Conservation (phyloP, 2,113 vertebrate genomes). For the Eidolon helvum region DNA sequence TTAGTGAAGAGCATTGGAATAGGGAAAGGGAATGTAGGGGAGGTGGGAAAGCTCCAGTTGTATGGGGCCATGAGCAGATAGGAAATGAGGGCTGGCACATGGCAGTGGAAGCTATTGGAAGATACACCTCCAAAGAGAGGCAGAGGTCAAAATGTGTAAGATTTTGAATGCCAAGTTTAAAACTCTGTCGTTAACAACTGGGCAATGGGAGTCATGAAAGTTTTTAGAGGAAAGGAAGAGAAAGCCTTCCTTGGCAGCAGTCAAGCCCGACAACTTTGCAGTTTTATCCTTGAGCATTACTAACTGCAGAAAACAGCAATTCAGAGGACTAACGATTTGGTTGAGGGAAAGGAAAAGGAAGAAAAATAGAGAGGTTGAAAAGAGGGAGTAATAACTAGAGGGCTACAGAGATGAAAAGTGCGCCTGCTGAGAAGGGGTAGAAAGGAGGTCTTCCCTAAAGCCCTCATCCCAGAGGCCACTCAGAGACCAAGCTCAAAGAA, state of each 20-base stretch:
- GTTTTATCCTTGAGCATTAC: not conserved
- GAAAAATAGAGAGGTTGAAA: not conserved
- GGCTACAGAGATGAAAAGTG: not conserved
- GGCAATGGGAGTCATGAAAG: not conserved
- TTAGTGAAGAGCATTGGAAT: not conserved
- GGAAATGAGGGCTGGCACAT: not conserved
- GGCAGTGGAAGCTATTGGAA: not conserved
- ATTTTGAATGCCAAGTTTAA: conserved; percentile 8
- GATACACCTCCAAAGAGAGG: not conserved
- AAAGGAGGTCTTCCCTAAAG: not conserved
- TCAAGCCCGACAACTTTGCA: conserved; percentile 7
- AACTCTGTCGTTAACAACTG: not conserved
- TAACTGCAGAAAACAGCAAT: not conserved
- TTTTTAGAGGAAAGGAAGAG: not conserved
- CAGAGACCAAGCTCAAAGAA: not conserved
- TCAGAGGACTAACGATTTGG: not conserved
- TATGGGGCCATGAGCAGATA: not conserved
- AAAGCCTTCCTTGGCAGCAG: not conserved
- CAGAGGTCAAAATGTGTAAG: not conserved
- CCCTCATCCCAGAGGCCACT: not conserved
- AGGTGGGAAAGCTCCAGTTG: not conserved
- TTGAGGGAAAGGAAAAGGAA: not conserved
- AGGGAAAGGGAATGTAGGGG: too few relatives aligned
- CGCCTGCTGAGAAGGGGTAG: not conserved
- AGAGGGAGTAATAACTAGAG: not conserved